phyloP scores from a whole-genome alignment of 2,888 invertebrate genomes.

The Graphium colonna region DNA sequence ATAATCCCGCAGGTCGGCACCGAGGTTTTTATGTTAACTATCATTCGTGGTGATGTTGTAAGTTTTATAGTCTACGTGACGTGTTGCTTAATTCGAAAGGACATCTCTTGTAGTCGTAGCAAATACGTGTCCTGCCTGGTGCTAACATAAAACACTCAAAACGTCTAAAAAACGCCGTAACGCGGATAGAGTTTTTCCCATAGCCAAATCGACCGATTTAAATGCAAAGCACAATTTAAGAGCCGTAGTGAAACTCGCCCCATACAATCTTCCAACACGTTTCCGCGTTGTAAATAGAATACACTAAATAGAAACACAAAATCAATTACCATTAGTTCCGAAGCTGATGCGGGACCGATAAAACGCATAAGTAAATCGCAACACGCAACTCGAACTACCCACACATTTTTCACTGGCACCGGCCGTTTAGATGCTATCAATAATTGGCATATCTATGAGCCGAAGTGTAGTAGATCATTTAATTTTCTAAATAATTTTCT shows the following conservation, averaged over 20 bases:
- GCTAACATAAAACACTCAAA: conserved; percentile 9
- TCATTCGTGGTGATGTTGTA: conserved; percentile 51
- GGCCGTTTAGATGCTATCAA: conserved; percentile 64
- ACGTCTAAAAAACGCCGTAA: background rate
- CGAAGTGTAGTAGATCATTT: conserved; percentile 73
- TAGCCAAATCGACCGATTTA: conserved; percentile 12
- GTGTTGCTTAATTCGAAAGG: conserved; percentile 39
- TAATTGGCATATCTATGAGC: conserved; percentile 76
- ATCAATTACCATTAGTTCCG: conserved; percentile 66
- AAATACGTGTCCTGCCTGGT: conserved; percentile 14
- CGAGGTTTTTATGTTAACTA: conserved; percentile 56
- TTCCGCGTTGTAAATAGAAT: conserved; percentile 31
- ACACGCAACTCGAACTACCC: conserved; percentile 52
- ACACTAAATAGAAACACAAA: conserved; percentile 48
- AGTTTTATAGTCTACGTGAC: conserved; percentile 66
- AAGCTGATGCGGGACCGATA: conserved; percentile 52
- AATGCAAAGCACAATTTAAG: conserved; percentile 16
- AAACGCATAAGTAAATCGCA: conserved; percentile 53
- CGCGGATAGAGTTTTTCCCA: conserved; percentile 1
- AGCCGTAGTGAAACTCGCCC: conserved; percentile 1
- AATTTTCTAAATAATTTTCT: conserved; percentile 80
- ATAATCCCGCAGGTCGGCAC: conserved; percentile 56
- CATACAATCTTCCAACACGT: conserved; percentile 1
- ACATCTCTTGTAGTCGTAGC: conserved; percentile 21
- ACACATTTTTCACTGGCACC: conserved; percentile 64